phyloP scores from a whole-genome alignment of 2,888 invertebrate species.

The Sipha maydis region DNA sequence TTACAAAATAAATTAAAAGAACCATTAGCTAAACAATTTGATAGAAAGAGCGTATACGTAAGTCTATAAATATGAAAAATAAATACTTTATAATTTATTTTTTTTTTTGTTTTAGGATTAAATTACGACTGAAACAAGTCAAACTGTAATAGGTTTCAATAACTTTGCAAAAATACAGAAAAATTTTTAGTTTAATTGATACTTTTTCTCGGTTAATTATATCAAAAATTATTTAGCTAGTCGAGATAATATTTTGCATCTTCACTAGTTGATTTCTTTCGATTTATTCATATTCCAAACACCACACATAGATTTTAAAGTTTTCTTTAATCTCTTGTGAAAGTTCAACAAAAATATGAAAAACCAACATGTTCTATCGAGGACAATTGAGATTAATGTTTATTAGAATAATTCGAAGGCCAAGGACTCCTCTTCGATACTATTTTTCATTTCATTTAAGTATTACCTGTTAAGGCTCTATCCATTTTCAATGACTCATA shows the following conservation, averaged over 20 bases:
- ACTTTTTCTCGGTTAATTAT: neutral
- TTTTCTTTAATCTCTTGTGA: constrained; percentile 13
- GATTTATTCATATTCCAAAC: neutral
- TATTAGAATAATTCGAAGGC: constrained; percentile 58
- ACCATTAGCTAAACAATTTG: no score
- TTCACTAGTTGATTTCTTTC: neutral
- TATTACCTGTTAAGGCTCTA: constrained; percentile 55
- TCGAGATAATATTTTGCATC: neutral
- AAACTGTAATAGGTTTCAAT: neutral
- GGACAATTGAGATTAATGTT: constrained; percentile 56
- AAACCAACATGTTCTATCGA: constrained; percentile 34
- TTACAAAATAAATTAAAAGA: no score
- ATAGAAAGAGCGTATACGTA: no score
- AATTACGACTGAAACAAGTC: no score
- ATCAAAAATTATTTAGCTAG: no score
- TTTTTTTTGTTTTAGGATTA: no score
- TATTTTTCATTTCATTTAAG: constrained; percentile 48
- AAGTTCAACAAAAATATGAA: constrained; percentile 39
- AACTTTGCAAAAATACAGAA: neutral
- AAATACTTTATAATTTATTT: no score
- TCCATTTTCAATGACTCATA: constrained; percentile 52
- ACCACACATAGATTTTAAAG: neutral
- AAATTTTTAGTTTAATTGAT: neutral
- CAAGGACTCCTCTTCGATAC: constrained; percentile 56
- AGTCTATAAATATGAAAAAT: no score